These are phyloP conservation scores for Argya squamiceps DNA, from an alignment of 2,797 vertebrate species.

Conservation along the genomic window DNA sequence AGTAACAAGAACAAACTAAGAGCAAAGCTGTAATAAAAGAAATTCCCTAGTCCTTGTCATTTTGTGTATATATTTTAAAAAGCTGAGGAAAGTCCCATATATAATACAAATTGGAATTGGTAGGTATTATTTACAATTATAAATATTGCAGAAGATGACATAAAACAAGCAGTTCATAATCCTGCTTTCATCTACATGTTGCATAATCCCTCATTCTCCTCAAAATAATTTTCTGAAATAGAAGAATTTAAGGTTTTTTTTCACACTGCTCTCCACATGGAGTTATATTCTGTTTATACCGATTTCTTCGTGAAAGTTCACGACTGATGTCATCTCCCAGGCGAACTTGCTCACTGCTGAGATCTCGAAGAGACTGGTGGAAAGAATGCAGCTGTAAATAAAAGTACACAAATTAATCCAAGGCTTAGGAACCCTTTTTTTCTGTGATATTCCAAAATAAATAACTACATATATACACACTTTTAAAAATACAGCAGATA, in stretches of 20 bases:
- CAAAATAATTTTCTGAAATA: not conserved
- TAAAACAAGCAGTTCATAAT: not conserved
- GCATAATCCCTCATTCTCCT: not conserved
- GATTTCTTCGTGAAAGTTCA: conserved; percentile 87
- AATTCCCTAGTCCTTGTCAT: not conserved
- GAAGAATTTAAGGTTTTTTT: not conserved
- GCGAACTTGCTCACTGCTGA: conserved; percentile 86
- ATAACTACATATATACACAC: fast-evolving
- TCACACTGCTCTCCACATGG: not conserved
- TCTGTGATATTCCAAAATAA: not conserved
- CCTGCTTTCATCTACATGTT: not conserved
- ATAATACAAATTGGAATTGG: not conserved
- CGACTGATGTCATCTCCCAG: conserved; percentile 86
- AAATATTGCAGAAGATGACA: not conserved
- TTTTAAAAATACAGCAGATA: not conserved
- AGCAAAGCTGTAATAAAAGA: not conserved
- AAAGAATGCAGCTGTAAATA: conserved; percentile 84
- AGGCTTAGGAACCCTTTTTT: not conserved
- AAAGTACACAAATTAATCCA: not conserved
- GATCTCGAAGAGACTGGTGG: conserved; percentile 90
- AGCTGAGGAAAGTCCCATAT: not conserved
- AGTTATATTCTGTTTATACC: conserved; percentile 75
- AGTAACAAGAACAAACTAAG: not conserved
- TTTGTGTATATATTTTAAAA: not conserved
- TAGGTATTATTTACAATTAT: not conserved